A percentile compares a stretch with the other conserved stretches of the same genome.
Evolutionary conservation across 2,888 invertebrate species (phyloP).

Genomic region (Metallyticus violacea): DNA sequence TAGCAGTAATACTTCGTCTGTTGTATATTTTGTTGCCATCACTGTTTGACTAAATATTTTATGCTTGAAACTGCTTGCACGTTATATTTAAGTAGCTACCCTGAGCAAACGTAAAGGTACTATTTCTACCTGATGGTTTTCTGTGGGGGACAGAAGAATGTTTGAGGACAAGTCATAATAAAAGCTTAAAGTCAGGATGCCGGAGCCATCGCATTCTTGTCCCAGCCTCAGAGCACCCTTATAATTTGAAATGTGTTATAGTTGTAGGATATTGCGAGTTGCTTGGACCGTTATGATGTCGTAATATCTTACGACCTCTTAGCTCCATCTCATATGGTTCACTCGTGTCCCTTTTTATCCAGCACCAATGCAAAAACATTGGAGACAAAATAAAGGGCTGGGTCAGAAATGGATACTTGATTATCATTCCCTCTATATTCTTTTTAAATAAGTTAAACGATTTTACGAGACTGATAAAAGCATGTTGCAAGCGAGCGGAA

Average conservation of each 20-base stretch:
- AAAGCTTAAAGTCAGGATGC: background rate
- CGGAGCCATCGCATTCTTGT: background rate
- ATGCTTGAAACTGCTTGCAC: background rate
- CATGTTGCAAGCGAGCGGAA: too few species aligned
- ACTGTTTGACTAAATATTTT: background rate
- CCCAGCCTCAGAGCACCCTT: background rate
- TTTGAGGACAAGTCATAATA: background rate
- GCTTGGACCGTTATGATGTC: background rate
- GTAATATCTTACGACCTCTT: background rate
- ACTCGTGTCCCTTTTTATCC: background rate
- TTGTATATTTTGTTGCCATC: too few species aligned
- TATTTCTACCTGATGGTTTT: background rate
- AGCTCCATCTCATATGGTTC: background rate
- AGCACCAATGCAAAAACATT: background rate
- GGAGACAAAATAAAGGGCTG: background rate
- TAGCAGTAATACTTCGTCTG: too few species aligned
- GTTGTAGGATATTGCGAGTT: background rate
- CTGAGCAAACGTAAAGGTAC: background rate
- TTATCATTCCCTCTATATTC: background rate
- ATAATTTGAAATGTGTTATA: background rate
- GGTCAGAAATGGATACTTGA: background rate
- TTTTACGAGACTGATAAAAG: too few species aligned
- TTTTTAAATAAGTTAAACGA: too few species aligned
- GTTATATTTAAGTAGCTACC: background rate
- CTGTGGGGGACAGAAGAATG: background rate